These are phyloP conservation scores for Helicorthomorpha holstii DNA, from an alignment of 1,140 invertebrate species.

Conservation along the genomic window DNA sequence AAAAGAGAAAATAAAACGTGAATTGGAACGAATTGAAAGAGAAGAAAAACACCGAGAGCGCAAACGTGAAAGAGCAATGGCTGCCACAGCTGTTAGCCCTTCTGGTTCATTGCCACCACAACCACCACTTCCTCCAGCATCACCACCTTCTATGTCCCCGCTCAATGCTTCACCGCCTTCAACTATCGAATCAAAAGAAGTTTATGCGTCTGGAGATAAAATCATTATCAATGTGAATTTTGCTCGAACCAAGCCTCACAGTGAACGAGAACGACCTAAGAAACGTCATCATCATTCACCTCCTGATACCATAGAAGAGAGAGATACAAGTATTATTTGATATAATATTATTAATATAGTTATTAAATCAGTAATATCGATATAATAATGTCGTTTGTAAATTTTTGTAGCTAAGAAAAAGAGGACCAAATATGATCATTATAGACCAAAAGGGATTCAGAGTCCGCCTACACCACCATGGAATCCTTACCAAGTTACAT, in stretches of 20 bases:
- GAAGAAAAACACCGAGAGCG: constrained; percentile 11
- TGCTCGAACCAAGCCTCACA: constrained; percentile 26
- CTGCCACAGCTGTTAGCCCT: constrained; percentile 22
- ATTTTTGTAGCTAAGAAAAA: too few species aligned
- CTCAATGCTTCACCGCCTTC: constrained; percentile 21
- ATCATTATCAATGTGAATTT: constrained; percentile 82
- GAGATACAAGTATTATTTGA: too few species aligned
- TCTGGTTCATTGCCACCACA: too few species aligned
- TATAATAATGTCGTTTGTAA: too few species aligned
- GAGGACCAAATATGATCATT: too few species aligned
- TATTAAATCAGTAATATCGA: too few species aligned
- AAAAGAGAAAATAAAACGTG: constrained; percentile 19
- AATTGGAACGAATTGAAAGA: constrained; percentile 20
- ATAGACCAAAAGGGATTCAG: too few species aligned
- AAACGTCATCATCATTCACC: too few species aligned
- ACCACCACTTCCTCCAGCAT: constrained; percentile 3
- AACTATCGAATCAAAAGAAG: constrained; percentile 44
- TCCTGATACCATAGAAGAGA: too few species aligned
- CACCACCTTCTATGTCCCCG: constrained; percentile 30
- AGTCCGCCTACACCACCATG: too few species aligned
- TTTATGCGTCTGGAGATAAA: constrained; percentile 78
- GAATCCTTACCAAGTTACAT: too few species aligned
- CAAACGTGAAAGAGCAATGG: constrained; percentile 29
- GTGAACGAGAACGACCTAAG: constrained; percentile 12
- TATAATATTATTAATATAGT: too few species aligned